These are phyloP conservation scores for Crax fasciolata DNA, from an alignment of 2,797 vertebrate species.

Conservation along the genomic window DNA sequence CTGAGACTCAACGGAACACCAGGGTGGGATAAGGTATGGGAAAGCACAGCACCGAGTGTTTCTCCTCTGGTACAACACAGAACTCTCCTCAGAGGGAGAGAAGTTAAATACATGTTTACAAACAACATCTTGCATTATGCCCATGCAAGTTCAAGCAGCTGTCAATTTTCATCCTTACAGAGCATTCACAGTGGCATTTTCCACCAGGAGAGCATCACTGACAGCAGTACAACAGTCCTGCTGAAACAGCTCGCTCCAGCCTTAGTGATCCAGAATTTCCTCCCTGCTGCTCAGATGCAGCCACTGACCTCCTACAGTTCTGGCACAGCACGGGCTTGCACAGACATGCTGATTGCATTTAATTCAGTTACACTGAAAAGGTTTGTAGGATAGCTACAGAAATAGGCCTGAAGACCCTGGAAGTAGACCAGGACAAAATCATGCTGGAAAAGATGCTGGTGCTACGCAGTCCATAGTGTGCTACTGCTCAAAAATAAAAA, in stretches of 20 bases:
- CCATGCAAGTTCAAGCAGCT: slow-evolving; percentile 11
- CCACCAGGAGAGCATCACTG: not conserved
- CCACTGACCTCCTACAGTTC: not conserved
- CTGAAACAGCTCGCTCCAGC: not conserved
- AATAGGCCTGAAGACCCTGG: not conserved
- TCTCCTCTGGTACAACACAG: not conserved
- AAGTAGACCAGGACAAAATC: not conserved
- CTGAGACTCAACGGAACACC: not conserved
- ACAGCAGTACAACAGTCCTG: not conserved
- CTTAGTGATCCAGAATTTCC: not conserved
- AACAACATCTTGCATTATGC: not conserved
- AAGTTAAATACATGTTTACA: not conserved
- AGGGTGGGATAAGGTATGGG: not conserved
- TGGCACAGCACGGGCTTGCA: not conserved
- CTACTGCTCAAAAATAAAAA: not conserved
- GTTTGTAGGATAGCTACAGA: not conserved
- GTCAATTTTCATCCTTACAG: not conserved
- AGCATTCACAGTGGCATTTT: not conserved
- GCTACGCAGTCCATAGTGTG: not conserved
- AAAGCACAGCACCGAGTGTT: not conserved
- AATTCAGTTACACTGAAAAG: not conserved
- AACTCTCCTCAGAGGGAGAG: not conserved
- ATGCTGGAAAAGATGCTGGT: not conserved
- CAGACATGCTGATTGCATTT: not conserved
- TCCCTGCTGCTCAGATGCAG: not conserved